Percentiles rank a stretch among this genome's conserved stretches.
These are phyloP conservation scores for Salvelinus fontinalis DNA, from an alignment of 2,113 vertebrate genomes.

Conservation along the genomic window DNA sequence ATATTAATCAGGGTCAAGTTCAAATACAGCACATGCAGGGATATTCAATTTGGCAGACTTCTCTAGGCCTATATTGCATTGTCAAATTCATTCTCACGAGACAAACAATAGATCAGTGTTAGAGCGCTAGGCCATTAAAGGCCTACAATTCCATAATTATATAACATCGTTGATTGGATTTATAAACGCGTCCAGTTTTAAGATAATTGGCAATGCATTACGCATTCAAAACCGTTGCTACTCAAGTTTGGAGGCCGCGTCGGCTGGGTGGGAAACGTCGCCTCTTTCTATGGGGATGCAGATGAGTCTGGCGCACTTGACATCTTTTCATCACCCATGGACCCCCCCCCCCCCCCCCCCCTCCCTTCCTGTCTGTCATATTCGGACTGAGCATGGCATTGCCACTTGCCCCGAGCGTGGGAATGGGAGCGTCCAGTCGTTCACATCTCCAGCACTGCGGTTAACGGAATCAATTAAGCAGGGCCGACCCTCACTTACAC, in stretches of 20 bases:
- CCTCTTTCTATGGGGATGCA: conserved; percentile 90
- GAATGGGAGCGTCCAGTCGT: conserved; percentile 94
- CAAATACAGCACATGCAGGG: conserved; percentile 46
- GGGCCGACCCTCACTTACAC: conserved; percentile 69
- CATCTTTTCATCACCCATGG: conserved; percentile 86
- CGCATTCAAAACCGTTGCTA: conserved; percentile 70
- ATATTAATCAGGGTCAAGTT: conserved; percentile 63
- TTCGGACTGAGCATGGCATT: conserved; percentile 81
- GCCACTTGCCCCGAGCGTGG: conserved; percentile 96
- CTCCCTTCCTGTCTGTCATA: conserved; percentile 88
- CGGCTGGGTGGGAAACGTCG: conserved; percentile 83
- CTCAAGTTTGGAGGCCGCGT: conserved; percentile 62
- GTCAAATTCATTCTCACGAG: conserved; percentile 31
- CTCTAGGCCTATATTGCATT: conserved; percentile 23
- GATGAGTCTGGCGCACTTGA: conserved; percentile 92
- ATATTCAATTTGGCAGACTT: conserved; percentile 47
- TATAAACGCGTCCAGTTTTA: conserved; percentile 58
- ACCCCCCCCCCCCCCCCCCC: conserved; percentile 40
- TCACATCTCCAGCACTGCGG: conserved; percentile 94
- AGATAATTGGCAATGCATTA: conserved; percentile 63
- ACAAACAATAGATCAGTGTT: conserved; percentile 11
- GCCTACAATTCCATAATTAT: conserved; percentile 42
- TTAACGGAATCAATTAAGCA: conserved; percentile 99
- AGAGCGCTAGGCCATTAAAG: conserved; percentile 8
- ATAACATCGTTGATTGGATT: conserved; percentile 52